Base-by-base conservation (phyloP, 1,140 invertebrate genomes). In the Philopotamus ludificatus region DNA sequence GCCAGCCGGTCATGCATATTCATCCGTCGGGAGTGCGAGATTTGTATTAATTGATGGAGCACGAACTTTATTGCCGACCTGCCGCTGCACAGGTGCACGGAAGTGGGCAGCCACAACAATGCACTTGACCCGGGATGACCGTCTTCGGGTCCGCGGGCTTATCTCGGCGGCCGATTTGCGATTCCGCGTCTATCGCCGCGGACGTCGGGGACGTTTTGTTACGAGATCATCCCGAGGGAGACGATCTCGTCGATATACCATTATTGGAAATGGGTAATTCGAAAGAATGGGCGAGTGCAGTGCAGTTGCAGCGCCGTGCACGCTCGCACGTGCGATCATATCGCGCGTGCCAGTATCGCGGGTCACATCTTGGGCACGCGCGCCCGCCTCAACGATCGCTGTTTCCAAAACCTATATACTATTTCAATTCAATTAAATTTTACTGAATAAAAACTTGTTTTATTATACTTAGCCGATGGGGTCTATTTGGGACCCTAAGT, bases 321-420 rank as follows among this genome's bases (percentile, higher is more conserved):
- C 51, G 21, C 51, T 22, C 8, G 51, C 51, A 54, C 51, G 51
- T 54, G 51, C 51, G 51, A 54, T 54, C 22, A n/a, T 26, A 54
- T 54, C 51, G 51, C 23, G 51, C 10, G n/a, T n/a, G 23, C 18
- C 9, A 10, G 1, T 26, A 54, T 54, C 51, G 7, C 22, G 18
- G 51, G 51, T 54, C 51, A 54, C 10, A 54, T 54, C 51, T 54
- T 15, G 25, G 47, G 18, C 51, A 54, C 51, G 51, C 51, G 51
- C 26, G 49, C 15, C 51, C 21, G 22, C 25, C 51, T 20, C 18
- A 54, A 3, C 18, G 10, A 54, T 12, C 21, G 1, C 51, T 23
- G 51, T 18, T 34, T 23, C 15, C 20, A 22, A 23, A 51, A 51
- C 34, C 21, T 54, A 20, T 47, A n/a, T n/a, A n/a, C n/a, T n/a